Percentiles rank a stretch among this genome's conserved stretches.
Evolutionary conservation across 2,113 vertebrate genomes (phyloP).

Genomic region (Delphinus delphis): DNA sequence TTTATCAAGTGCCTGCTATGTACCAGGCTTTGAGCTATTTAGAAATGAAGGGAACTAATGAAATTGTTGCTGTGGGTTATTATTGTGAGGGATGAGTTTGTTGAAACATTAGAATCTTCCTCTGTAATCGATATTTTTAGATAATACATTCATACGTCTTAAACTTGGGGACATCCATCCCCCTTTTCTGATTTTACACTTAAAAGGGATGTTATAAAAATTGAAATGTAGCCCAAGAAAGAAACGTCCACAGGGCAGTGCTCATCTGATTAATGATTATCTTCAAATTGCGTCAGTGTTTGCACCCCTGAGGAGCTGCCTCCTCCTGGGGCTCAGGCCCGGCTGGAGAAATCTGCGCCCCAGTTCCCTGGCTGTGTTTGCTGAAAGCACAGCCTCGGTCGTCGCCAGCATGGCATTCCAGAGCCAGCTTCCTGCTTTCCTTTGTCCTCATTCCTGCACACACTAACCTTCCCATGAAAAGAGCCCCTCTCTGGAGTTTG

Average conservation of each 20-base stretch:
- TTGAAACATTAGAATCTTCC: constrained; percentile 61
- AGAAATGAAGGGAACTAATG: constrained; percentile 25
- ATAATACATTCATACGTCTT: constrained; percentile 45
- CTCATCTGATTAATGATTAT: constrained; percentile 37
- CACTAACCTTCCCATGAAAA: constrained; percentile 71
- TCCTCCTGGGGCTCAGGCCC: not conserved
- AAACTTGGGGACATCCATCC: not conserved
- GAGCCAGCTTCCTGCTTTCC: constrained; percentile 68
- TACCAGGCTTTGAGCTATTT: not conserved
- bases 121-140: constrained; percentile 57
- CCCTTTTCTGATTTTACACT: constrained; percentile 49
- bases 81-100: not conserved
- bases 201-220: constrained; percentile 38
- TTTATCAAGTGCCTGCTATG: not conserved
- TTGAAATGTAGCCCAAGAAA: not conserved
- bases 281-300: constrained; percentile 10
- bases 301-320: constrained; percentile 32
- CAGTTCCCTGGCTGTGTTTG: constrained; percentile 13
- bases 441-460: constrained; percentile 74
- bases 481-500: constrained; percentile 62
- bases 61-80: not conserved
- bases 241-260: not conserved
- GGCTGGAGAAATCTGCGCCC: not conserved
- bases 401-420: constrained; percentile 36
- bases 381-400: constrained; percentile 56